Evolutionary conservation across 2,113 vertebrate genomes (phyloP).

Genomic region (Takifugu bimaculatus): DNA sequence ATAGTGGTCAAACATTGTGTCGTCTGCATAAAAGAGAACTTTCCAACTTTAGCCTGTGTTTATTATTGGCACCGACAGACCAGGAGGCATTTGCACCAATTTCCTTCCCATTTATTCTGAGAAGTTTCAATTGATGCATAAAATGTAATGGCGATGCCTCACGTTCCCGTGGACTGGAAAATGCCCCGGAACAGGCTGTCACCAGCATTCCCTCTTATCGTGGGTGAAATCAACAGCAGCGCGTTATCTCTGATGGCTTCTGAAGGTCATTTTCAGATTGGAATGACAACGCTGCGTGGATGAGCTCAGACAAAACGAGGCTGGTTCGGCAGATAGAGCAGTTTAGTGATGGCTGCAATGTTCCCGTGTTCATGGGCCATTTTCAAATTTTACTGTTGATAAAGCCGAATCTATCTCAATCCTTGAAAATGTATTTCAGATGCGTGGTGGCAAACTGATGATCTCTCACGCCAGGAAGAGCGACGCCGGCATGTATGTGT

Average conservation of each 20-base stretch:
- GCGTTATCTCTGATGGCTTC: constrained; percentile 9
- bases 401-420: not conserved
- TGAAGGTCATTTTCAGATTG: constrained; percentile 1
- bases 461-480: constrained; percentile 92
- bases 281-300: too few relatives aligned
- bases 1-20: not conserved
- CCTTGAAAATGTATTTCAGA: constrained; percentile 71
- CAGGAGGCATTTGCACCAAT: constrained; percentile 5
- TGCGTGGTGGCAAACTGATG: constrained; percentile 93
- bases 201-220: constrained; percentile 24
- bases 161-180: constrained; percentile 6
- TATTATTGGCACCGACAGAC: not conserved
- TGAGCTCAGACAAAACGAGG: too few relatives aligned
- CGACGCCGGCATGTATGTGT: constrained; percentile 95
- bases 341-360: too few relatives aligned
- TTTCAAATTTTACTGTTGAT: constrained; percentile 10
- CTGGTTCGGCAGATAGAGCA: too few relatives aligned
- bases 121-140: constrained; percentile 27
- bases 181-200: constrained; percentile 10
- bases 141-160: constrained; percentile 19
- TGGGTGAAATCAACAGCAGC: constrained; percentile 32
- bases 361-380: not conserved
- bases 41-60: not conserved
- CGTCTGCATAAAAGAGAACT: not conserved
- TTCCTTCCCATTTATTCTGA: constrained; percentile 6